Base-by-base conservation (phyloP, 2,888 invertebrate species). In the Drosophila sordidula region DNA sequence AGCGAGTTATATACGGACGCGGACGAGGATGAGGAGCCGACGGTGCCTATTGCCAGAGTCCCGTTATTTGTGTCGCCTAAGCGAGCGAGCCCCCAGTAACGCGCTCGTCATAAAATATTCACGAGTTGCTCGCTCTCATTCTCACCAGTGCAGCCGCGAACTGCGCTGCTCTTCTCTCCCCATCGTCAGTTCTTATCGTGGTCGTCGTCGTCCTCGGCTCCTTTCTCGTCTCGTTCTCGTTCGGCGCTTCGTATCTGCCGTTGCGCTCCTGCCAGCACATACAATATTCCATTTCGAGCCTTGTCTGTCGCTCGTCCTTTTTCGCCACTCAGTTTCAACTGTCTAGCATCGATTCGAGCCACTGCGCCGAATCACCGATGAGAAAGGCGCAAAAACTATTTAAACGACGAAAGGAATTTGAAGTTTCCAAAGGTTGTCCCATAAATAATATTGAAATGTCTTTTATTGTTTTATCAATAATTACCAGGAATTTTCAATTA, bases 41-140 rank as follows among this genome's bases (percentile, higher is more conserved):
- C 57, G 63, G 47, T 78, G 80, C 70, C 75, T 62, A 74, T 58
- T 73, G 67, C 57, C 68, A 75, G 47, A 75, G 75, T 54, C 61
- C 80, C 79, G 54, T 44, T 79, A 76, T 76, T 76, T 75, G 62
- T 58, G 62, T 58, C 61, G 80, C 77, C 61, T 49, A 70, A 57
- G 79, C 76, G 80, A 76, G 67, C 78, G 58, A 75, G 64, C 62
- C 72, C 76, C 80, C 63, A 56, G 70, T 64, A 75, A 54, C 65
- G 75, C 65, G 68, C 67, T 87, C 79, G 79, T 87, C 78, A 89
- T 89, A 26, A 90, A 89, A 87, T 84, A 89, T 90, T 90, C 75
- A 89, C 88, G 89, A 89, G 89, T 89, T 80, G 65, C 50, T 80
- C 82, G 89, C 86, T 80, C 89, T 89, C 90, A 74, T 80, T 89